These are phyloP conservation scores for Ectemnius lituratus DNA, from an alignment of 2,888 invertebrate genomes.

Conservation along the genomic window DNA sequence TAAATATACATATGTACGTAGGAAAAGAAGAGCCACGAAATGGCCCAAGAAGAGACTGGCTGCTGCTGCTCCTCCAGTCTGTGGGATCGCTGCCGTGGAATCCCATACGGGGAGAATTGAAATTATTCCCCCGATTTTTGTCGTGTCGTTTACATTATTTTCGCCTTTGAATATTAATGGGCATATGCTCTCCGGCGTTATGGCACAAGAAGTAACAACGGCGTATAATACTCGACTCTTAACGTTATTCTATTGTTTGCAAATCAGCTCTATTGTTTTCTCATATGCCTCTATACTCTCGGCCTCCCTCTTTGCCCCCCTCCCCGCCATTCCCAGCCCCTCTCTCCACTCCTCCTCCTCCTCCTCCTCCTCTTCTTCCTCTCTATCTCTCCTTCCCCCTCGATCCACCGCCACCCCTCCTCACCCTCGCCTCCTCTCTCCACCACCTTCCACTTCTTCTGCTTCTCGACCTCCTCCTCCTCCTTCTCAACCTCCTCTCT, in stretches of 20 bases:
- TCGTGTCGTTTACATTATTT: conserved; percentile 78
- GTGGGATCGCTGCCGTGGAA: conserved; percentile 57
- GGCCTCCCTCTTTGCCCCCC: conserved; percentile 38
- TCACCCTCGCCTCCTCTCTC: conserved; percentile 5
- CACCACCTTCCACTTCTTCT: conserved; percentile 31
- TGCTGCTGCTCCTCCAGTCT: conserved; percentile 26
- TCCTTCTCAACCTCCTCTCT: conserved; percentile 15
- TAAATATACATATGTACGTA: conserved; percentile 33
- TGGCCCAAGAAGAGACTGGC: conserved; percentile 40
- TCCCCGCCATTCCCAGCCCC: conserved; percentile 37
- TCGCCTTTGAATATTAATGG: conserved; percentile 79
- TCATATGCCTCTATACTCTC: conserved; percentile 75
- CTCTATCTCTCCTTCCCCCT: conserved; percentile 11
- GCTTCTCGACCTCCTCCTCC: conserved; percentile 16
- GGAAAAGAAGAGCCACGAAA: conserved; percentile 47
- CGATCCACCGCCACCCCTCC: no score
- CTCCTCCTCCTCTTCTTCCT: conserved; percentile 25
- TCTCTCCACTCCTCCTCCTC: conserved; percentile 19
- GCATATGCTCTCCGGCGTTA: conserved; percentile 77
- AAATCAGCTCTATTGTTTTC: conserved; percentile 78
- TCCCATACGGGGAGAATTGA: conserved; percentile 73
- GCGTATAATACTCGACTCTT: conserved; percentile 77
- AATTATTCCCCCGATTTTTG: conserved; percentile 78
- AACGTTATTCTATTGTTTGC: conserved; percentile 79
- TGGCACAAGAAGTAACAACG: conserved; percentile 77